Evolutionary conservation across 2,797 vertebrate genomes (phyloP), one percentile per base, ranked within the genome.

Genomic region (Danio albolineatus): DNA sequence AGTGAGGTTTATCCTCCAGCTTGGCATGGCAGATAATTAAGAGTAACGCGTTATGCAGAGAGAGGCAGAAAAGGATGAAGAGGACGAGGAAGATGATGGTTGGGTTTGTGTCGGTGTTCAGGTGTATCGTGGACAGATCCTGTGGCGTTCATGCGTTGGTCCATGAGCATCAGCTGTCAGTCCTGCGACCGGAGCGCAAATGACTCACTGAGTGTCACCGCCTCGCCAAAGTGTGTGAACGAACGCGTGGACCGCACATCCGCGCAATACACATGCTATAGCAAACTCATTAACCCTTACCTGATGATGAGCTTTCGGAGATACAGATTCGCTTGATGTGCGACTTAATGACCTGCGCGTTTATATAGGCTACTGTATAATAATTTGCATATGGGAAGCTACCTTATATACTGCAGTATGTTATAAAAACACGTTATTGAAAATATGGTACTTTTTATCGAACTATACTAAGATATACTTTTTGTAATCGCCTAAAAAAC

Each of bases 1-100:
- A 92, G 94, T 93, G 88, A 97, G 95, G 90, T 96, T 97, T 89
- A 94, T 95, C 89, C 96, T 92, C 96, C 96, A 98, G 81, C 96
- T 95, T 64, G 96, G 96, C 96, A 97, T 97, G 85, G 78, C 81
- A 81, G 70, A 64, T 36, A 67, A 60, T 21, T 78, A 48, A 60
- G 67, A 78, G 82, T 28, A 54, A 73, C 46, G 51, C 17, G 62
- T 71, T 21, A 36, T 44, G 39, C 14, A 44, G 46, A 56, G 19
- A 56, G 46, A 56, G 38, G 39, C 36, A 53, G 51, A 43, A 39
- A 56, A 57, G 10, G 57, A 64, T 17, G n/a, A n/a, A 9, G 48
- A 38, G 38, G 70, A 59, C 17, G 57, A 64, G 36, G n/a, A n/a
- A 9, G 48, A 38, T 46, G 70, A 59, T 14, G 54, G 41, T 64